phyloP scores from a whole-genome alignment of 1,140 invertebrate genomes.

The Diorhabda carinulata region DNA sequence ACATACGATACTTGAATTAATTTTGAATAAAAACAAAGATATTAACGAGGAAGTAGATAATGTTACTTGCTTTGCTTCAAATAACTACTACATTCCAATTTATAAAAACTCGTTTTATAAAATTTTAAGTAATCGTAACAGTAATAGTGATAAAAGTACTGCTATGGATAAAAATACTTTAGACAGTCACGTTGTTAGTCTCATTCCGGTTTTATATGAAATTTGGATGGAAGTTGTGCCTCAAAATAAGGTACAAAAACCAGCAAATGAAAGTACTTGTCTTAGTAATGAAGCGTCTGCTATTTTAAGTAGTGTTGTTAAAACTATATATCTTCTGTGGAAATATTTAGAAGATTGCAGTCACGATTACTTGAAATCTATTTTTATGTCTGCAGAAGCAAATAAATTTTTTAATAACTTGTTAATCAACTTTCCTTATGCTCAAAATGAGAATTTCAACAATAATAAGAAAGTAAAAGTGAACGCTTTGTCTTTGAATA shows the following conservation, averaged over 20 bases:
- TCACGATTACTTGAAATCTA: conserved; percentile 27
- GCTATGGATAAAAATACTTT: conserved; percentile 4
- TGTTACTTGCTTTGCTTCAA: too few species aligned
- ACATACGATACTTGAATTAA: conserved; percentile 54
- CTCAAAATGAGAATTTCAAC: conserved; percentile 22
- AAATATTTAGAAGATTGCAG: conserved; percentile 29
- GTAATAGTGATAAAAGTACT: too few species aligned
- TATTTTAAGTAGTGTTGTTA: conserved; percentile 37
- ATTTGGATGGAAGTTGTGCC: conserved; percentile 69
- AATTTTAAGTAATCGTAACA: too few species aligned
- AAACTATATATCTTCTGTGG: conserved; percentile 36
- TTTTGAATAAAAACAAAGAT: conserved; percentile 13
- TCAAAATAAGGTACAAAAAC: conserved; percentile 18
- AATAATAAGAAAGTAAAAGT: conserved; percentile 24
- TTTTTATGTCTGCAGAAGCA: conserved; percentile 31
- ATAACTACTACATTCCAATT: too few species aligned
- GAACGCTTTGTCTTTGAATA: conserved; percentile 22
- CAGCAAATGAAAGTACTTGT: conserved; percentile 25
- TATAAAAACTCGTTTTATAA: too few species aligned
- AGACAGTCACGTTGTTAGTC: conserved; percentile 54
- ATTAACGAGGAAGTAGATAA: not conserved
- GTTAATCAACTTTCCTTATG: conserved; percentile 36
- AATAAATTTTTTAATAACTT: conserved; percentile 37
- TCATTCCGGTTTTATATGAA: conserved; percentile 68
- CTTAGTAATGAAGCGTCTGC: conserved; percentile 35